A percentile compares a stretch with the other conserved stretches of the same genome.
Conservation (phyloP, 1,140 invertebrate species). For the Pygmarrhopalites habei region DNA sequence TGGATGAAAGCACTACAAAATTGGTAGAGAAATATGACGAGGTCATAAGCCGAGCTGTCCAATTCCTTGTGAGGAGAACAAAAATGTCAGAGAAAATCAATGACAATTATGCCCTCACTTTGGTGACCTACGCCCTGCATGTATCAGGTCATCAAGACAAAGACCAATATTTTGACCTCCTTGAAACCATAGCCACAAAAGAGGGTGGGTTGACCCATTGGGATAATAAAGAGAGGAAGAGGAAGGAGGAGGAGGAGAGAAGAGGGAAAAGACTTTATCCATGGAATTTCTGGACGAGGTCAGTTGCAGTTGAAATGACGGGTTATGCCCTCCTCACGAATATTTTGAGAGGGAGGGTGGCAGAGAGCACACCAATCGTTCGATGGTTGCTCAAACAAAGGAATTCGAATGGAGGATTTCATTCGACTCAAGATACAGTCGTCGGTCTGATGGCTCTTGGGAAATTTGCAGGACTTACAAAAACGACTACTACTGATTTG, state of each 20-base stretch:
- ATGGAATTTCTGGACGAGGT: constrained; percentile 38
- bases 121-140: constrained; percentile 49
- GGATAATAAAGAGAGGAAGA: constrained; percentile 42
- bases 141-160: constrained; percentile 44
- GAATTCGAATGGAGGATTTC: constrained; percentile 75
- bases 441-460: constrained; percentile 30
- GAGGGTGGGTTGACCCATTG: constrained; percentile 55
- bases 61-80: constrained; percentile 71
- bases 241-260: no score
- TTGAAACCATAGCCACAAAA: constrained; percentile 40
- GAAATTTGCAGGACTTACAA: constrained; percentile 18
- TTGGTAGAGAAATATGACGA: constrained; percentile 53
- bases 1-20: no score
- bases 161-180: background rate
- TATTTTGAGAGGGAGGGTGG: constrained; percentile 54
- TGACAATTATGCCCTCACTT: constrained; percentile 56
- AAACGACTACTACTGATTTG: constrained; percentile 11
- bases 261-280: background rate
- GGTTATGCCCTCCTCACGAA: constrained; percentile 69
- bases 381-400: constrained; percentile 75
- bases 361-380: constrained; percentile 67
- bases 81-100: no score
- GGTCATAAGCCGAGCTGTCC: constrained; percentile 63
- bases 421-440: constrained; percentile 57
- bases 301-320: constrained; percentile 77